Base-by-base conservation (phyloP, 2,113 vertebrate species). In the Melanocharis versteri region DNA sequence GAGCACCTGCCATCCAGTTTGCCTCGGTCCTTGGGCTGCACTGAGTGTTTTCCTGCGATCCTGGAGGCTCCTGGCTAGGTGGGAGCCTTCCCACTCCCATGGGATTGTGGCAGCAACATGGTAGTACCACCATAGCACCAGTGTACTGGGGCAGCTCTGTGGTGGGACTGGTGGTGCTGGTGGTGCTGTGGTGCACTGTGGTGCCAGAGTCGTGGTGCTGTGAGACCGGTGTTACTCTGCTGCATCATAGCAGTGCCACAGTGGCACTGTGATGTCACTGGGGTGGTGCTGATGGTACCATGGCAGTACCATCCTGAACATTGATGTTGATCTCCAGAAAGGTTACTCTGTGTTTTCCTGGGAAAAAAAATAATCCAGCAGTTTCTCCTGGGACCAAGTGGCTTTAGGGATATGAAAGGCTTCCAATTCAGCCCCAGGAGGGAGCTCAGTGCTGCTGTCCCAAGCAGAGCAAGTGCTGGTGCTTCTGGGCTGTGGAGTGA, bases 41-140 rank as follows among this genome's bases (percentile, higher is more conserved):
- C 53, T 27, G 47, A 15, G 6, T n/a, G 39, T 79, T 76, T 6
- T 28, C 47, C 11, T 5, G 0, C 1, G 0, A 50, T 77, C 37
- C 45, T 45, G 42, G 28, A 72, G 60, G 47, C 26, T 89, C 13
- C 42, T 22, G 45, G 44, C 58, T 53, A 11, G 17, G 19, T 56
- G 39, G 23, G 35, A 42, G 39, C 45, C 39, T 68, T 85, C 22
- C 45, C 10, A 18, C 47, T 86, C 16, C 44, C 48, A 15, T 2
- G 27, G 58, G 53, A 26, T 45, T 51, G 31, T 84, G 69, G 45
- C 65, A 91, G 69, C 56, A 45, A 20, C 33, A 1, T 2, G 30
- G 50, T 6, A 33, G 17, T 35, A 4, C 68, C 47, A 31, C 8
- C 28, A 24, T 1, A 39, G 56, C 14, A 48, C 26, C 12, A 1